Evolutionary conservation across 2,113 vertebrate species (phyloP).

Genomic region (Antechinus flavipes): DNA sequence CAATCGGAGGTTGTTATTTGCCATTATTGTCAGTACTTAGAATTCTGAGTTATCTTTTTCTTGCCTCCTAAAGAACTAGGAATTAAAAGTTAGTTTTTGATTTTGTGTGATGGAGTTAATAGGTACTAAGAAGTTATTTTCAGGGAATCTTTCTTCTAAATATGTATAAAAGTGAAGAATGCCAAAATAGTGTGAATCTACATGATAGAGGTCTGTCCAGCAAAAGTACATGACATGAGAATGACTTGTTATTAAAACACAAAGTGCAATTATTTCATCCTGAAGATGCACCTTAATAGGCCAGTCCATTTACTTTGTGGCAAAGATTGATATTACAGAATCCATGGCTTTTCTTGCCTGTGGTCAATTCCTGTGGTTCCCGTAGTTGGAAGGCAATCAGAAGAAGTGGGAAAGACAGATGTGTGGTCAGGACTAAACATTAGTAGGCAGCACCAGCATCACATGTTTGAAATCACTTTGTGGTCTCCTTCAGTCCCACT

Average conservation of each 20-base stretch:
- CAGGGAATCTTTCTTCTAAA: background rate
- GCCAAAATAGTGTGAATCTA: background rate
- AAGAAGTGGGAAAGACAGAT: conserved; percentile 75
- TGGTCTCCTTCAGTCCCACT: conserved; percentile 69
- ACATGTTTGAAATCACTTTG: conserved; percentile 76
- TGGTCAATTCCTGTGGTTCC: conserved; percentile 83
- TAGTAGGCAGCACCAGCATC: conserved; percentile 58
- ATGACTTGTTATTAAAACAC: background rate
- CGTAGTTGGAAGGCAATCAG: conserved; percentile 79
- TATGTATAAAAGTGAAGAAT: background rate
- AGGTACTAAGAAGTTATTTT: background rate
- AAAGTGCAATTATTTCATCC: conserved; percentile 38
- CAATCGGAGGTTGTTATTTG: background rate
- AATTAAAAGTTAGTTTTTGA: background rate
- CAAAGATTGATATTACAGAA: conserved; percentile 65
- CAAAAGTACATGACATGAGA: background rate
- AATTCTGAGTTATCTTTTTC: background rate
- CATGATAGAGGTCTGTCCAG: background rate
- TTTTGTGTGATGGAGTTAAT: background rate
- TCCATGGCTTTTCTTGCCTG: conserved; percentile 77
- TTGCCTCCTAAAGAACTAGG: background rate
- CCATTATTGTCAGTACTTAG: background rate
- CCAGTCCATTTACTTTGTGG: conserved; percentile 73
- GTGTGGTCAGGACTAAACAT: conserved; percentile 73
- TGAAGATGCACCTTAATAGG: conserved; percentile 66